phyloP scores from a whole-genome alignment of 1,140 invertebrate genomes.

The Atta cephalotes region DNA sequence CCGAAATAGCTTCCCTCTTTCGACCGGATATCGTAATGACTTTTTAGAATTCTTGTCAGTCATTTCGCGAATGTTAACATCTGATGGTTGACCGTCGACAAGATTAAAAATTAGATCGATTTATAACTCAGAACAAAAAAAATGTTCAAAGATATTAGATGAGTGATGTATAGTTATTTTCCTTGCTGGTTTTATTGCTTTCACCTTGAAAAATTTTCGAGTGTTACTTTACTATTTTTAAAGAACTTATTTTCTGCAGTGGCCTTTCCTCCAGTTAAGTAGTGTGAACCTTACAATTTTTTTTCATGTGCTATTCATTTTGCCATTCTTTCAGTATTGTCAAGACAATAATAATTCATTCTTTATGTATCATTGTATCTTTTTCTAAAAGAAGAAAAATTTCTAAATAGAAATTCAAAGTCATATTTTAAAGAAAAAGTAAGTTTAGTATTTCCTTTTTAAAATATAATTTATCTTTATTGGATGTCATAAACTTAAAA shows the following conservation, averaged over 20 bases:
- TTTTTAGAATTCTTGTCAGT: slow-evolving; percentile 84
- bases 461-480: neutral
- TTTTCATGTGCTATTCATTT: neutral
- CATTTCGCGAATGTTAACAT: slow-evolving; percentile 86
- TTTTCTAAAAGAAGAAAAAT: neutral
- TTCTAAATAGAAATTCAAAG: neutral
- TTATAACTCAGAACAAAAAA: slow-evolving; percentile 40
- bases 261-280: neutral
- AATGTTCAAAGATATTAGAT: slow-evolving; percentile 69
- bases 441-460: neutral
- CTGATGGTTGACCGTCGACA: slow-evolving; percentile 77
- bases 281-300: neutral
- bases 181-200: slow-evolving; percentile 65
- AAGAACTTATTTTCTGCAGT: neutral
- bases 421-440: neutral
- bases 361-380: neutral
- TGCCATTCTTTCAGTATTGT: neutral
- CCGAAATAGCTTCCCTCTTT: slow-evolving; percentile 61
- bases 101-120: slow-evolving; percentile 65
- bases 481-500: neutral
- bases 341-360: neutral
- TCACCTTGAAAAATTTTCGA: neutral
- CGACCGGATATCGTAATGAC: slow-evolving; percentile 77
- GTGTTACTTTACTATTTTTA: neutral
- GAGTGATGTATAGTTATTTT: slow-evolving; percentile 61